A percentile compares a stretch with the other conserved stretches of the same genome.
Conservation (phyloP, 37 sponge, comb jelly and placozoan genomes). For the Axinella damicornis region DNA sequence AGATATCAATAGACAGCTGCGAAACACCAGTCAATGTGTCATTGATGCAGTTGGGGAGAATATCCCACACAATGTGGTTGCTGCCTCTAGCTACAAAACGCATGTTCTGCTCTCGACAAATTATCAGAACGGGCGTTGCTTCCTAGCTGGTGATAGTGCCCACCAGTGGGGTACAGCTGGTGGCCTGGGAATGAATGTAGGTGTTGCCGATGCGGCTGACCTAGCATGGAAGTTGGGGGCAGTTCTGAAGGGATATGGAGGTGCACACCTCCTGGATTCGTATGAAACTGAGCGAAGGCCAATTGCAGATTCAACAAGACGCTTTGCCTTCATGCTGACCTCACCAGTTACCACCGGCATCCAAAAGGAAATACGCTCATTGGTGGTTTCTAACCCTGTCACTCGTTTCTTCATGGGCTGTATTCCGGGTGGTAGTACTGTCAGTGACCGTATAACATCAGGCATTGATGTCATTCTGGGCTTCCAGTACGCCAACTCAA, state of each 20-base stretch:
- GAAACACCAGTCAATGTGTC: conserved; percentile 16
- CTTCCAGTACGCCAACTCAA: conserved; percentile 73
- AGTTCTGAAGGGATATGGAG: conserved; percentile 73
- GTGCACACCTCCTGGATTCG: conserved; percentile 67
- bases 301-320: conserved; percentile 49
- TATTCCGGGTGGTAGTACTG: not conserved
- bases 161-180: conserved; percentile 87
- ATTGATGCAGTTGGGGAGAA: conserved; percentile 16
- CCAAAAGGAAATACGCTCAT: too few species aligned
- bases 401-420: conserved; percentile 3
- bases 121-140: conserved; percentile 65
- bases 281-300: conserved; percentile 62
- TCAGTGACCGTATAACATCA: not conserved
- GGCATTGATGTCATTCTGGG: conserved; percentile 56
- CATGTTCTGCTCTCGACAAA: conserved; percentile 65
- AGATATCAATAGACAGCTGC: conserved; percentile 8
- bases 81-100: conserved; percentile 58
- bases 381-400: conserved; percentile 13
- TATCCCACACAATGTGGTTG: conserved; percentile 36
- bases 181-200: conserved; percentile 85
- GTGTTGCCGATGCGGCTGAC: conserved; percentile 69
- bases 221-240: conserved; percentile 86
- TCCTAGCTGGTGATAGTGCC: conserved; percentile 83
- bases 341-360: too few species aligned
- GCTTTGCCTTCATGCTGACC: conserved; percentile 22